phyloP scores from a whole-genome alignment of 2,888 invertebrate genomes.

The Luperina testacea region DNA sequence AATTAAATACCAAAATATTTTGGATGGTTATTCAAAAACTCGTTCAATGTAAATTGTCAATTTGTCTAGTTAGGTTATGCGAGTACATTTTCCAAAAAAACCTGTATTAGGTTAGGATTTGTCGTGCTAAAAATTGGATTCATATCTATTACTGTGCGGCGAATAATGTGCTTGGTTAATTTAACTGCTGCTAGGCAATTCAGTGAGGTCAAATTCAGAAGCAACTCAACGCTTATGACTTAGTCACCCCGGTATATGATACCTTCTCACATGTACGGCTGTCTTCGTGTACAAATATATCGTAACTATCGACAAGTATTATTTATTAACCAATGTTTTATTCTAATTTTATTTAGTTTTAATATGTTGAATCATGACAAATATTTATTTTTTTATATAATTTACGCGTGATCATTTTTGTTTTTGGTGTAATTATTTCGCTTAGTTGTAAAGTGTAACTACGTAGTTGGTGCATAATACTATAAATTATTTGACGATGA shows the following conservation, averaged over 20 bases:
- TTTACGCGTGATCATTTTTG: constrained; percentile 68
- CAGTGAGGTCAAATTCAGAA: constrained; percentile 46
- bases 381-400: constrained; percentile 83
- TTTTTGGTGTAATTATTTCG: constrained; percentile 66
- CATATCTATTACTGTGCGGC: constrained; percentile 48
- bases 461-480: constrained; percentile 79
- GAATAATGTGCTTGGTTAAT: constrained; percentile 47
- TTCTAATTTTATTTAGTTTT: constrained; percentile 79
- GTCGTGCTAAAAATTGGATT: constrained; percentile 52
- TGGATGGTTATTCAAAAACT: neutral
- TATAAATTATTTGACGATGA: constrained; percentile 64
- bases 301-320: constrained; percentile 81
- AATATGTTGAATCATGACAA: constrained; percentile 87
- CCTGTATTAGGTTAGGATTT: constrained; percentile 47
- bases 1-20: constrained; percentile 18
- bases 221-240: constrained; percentile 58
- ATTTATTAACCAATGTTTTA: constrained; percentile 77
- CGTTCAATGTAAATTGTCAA: neutral
- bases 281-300: constrained; percentile 84
- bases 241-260: constrained; percentile 78
- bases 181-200: constrained; percentile 4
- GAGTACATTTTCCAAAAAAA: constrained; percentile 47
- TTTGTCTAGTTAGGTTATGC: constrained; percentile 18
- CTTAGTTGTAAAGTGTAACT: constrained; percentile 62
- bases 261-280: constrained; percentile 78